These are phyloP conservation scores for Gastrophysa polygoni DNA, from an alignment of 2,888 invertebrate species.

Conservation along the genomic window DNA sequence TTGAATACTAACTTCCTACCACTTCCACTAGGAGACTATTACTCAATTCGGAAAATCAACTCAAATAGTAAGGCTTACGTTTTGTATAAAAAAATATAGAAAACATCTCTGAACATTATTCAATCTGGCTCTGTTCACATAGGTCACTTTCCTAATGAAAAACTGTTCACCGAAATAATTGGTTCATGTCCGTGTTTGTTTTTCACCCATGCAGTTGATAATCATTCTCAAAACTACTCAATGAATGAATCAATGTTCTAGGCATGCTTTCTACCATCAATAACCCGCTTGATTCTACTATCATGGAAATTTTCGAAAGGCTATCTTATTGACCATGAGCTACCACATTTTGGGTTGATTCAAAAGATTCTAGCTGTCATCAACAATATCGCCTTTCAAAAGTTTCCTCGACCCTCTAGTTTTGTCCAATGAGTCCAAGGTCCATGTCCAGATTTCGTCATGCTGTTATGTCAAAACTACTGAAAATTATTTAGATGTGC, in stretches of 20 bases:
- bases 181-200: no score
- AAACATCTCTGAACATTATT: conserved; percentile 21
- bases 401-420: conserved; percentile 7
- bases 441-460: conserved; percentile 30
- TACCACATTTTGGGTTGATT: no score
- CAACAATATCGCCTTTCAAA: neutral
- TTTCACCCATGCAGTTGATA: neutral
- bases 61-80: conserved; percentile 7
- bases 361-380: no score
- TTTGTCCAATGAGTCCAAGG: conserved; percentile 23
- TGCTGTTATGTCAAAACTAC: conserved; percentile 27
- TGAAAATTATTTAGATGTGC: conserved; percentile 10
- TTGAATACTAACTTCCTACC: no score
- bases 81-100: neutral
- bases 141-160: no score
- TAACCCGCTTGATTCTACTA: conserved; percentile 9
- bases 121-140: neutral
- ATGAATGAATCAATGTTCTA: conserved; percentile 19
- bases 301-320: neutral
- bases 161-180: no score
- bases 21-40: no score
- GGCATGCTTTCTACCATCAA: conserved; percentile 20
- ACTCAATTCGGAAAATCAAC: neutral
- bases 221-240: neutral
- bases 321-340: neutral